Percentiles rank a stretch among this genome's conserved stretches.
Evolutionary conservation across 2,113 vertebrate species (phyloP).

Genomic region (Phrynosoma blainvillii): DNA sequence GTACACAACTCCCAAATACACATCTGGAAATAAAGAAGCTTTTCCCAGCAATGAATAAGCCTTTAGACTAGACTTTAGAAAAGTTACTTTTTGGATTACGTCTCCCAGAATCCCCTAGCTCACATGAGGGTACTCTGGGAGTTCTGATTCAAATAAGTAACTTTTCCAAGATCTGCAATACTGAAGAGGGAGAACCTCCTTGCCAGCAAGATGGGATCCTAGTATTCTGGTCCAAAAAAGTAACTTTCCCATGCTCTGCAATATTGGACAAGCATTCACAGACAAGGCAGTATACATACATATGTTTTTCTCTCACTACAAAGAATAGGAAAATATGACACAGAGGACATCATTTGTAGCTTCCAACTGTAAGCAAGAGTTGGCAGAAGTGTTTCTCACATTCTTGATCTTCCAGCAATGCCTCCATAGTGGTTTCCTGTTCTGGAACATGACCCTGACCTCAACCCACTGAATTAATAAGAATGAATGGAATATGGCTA

Average conservation of each 20-base stretch:
- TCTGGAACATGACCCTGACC: not conserved
- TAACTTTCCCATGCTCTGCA: too few relatives aligned
- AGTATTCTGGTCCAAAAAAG: not conserved
- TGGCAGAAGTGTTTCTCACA: not conserved
- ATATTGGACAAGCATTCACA: not conserved
- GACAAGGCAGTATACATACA: not conserved
- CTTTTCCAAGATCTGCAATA: too few relatives aligned
- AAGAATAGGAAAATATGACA: not conserved
- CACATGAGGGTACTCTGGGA: too few relatives aligned
- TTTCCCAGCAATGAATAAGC: not conserved
- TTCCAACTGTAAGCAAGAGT: not conserved
- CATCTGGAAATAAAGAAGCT: not conserved
- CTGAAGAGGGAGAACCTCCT: too few relatives aligned
- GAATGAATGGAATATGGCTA: conserved; percentile 6
- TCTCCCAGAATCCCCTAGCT: too few relatives aligned
- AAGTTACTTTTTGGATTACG: too few relatives aligned
- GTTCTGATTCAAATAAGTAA: too few relatives aligned
- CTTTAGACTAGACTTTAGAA: not conserved
- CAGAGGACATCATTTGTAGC: not conserved
- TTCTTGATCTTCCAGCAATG: not conserved
- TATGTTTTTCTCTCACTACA: not conserved
- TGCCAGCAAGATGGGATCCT: too few relatives aligned
- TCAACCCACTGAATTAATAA: conserved; percentile 15
- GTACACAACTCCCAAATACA: not conserved
- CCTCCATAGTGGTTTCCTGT: not conserved